Evolutionary conservation across 2,797 vertebrate genomes (phyloP).

Genomic region (Catharus ustulatus): DNA sequence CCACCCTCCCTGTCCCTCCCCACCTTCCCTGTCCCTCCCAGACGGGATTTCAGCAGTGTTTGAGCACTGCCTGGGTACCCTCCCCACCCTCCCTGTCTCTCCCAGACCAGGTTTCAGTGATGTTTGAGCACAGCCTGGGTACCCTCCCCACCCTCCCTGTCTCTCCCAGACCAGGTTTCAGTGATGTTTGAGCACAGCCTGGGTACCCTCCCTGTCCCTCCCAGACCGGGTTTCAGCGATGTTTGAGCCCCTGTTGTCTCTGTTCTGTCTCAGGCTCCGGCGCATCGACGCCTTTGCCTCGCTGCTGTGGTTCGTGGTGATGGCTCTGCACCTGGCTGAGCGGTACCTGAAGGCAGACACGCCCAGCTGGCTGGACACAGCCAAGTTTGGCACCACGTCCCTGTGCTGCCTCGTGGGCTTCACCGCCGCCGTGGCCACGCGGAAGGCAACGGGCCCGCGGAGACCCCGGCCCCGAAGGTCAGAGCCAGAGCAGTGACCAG

Average conservation of each 20-base stretch:
- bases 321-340: conserved; percentile 84
- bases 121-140: no score
- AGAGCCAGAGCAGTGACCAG: conserved; percentile 88
- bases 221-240: rapidly evolving
- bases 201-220: not conserved
- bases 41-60: no score
- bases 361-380: conserved; percentile 84
- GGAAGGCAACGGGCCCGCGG: conserved; percentile 84
- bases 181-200: no score
- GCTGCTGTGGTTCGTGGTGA: conserved; percentile 87
- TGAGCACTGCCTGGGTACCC: no score
- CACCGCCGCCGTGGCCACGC: conserved; percentile 88
- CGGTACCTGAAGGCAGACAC: conserved; percentile 74
- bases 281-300: conserved; percentile 91
- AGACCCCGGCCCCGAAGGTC: conserved; percentile 95
- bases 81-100: no score
- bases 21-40: no score
- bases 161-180: no score
- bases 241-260: not conserved
- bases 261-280: conserved; percentile 76
- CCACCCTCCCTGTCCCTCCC: no score
- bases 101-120: no score
- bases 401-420: conserved; percentile 94
- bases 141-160: no score
- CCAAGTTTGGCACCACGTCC: conserved; percentile 82